phyloP scores from a whole-genome alignment of 2,797 vertebrate genomes.

The Coreius guichenoti region DNA sequence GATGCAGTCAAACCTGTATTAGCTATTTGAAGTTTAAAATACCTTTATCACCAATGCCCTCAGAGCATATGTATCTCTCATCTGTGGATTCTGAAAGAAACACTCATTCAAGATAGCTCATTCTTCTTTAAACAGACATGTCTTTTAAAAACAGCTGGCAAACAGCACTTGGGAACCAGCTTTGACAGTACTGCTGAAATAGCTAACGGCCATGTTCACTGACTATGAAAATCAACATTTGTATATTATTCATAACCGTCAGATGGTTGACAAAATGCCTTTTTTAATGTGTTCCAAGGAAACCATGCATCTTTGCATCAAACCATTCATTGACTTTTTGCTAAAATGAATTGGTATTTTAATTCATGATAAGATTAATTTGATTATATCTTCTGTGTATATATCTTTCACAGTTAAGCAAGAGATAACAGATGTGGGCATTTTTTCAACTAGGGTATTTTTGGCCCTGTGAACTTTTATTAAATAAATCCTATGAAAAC shows the following conservation, averaged over 20 bases:
- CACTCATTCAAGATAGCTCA: neutral
- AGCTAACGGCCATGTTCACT: neutral
- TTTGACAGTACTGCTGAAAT: neutral
- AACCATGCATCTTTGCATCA: neutral
- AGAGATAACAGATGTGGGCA: neutral
- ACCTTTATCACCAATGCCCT: slow-evolving; percentile 8
- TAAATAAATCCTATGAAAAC: neutral
- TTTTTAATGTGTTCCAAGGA: neutral
- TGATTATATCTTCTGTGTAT: neutral
- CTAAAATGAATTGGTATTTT: neutral
- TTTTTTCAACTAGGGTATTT: neutral
- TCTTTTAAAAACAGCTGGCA: slow-evolving; percentile 23
- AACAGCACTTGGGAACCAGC: neutral
- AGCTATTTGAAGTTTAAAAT: slow-evolving; percentile 6
- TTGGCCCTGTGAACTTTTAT: neutral
- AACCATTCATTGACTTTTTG: neutral
- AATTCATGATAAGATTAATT: neutral
- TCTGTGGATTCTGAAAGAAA: slow-evolving; percentile 7
- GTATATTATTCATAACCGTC: slow-evolving; percentile 23
- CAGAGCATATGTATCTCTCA: slow-evolving; percentile 1
- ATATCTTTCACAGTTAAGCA: neutral
- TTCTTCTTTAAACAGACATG: slow-evolving; percentile 6
- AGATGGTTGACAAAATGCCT: neutral
- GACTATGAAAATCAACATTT: neutral
- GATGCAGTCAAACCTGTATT: slow-evolving; percentile 26